Percentiles rank a stretch among this genome's conserved stretches.
phyloP scores from a whole-genome alignment of 1,140 invertebrate genomes.

The Nasonia giraulti region DNA sequence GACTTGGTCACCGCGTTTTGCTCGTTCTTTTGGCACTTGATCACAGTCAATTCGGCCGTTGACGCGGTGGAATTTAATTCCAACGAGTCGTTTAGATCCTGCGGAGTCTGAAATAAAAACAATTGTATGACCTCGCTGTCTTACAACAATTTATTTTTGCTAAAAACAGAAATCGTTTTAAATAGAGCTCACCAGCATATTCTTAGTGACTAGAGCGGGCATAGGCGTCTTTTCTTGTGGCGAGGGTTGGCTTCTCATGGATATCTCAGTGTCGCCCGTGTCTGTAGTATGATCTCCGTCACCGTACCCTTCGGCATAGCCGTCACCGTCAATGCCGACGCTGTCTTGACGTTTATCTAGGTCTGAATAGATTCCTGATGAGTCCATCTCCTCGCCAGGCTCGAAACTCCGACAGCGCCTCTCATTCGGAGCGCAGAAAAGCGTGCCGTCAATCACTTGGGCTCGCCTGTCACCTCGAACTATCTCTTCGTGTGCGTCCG shows the following conservation, averaged over 20 bases:
- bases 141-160: neutral
- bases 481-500: conserved; percentile 85
- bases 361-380: conserved; percentile 89
- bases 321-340: conserved; percentile 45
- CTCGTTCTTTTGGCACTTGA: conserved; percentile 72
- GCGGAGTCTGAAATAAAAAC: conserved; percentile 46
- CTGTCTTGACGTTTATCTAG: conserved; percentile 79
- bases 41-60: conserved; percentile 60
- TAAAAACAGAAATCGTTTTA: neutral
- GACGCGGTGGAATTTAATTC: conserved; percentile 56
- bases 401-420: conserved; percentile 70
- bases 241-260: conserved; percentile 66
- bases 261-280: conserved; percentile 68
- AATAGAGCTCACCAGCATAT: conserved; percentile 33
- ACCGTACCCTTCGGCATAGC: conserved; percentile 58
- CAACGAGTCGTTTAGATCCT: conserved; percentile 54
- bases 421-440: conserved; percentile 80
- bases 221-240: conserved; percentile 55
- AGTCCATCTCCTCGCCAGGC: conserved; percentile 84
- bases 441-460: conserved; percentile 86
- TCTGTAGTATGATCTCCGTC: conserved; percentile 67
- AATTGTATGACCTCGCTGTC: neutral
- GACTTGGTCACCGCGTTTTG: conserved; percentile 52
- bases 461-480: conserved; percentile 78
- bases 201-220: conserved; percentile 37